Evolutionary conservation across 2,888 invertebrate species (phyloP), one percentile per base, ranked within the genome.

Genomic region (Conus canariensis): DNA sequence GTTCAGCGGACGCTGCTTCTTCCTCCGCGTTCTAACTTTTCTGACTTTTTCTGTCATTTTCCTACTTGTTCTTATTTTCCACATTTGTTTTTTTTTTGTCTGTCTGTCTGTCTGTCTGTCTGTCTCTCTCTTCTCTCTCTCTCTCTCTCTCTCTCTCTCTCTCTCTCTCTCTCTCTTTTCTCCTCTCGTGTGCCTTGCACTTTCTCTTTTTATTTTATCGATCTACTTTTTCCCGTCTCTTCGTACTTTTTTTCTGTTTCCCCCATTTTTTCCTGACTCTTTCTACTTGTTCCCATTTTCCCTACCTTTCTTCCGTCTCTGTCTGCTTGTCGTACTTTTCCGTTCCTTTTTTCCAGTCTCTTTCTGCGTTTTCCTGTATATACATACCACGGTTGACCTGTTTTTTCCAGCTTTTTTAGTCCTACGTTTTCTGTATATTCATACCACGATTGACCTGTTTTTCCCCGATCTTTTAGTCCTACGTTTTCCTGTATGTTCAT

Each of bases 31-130:
- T 64, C 16, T 16, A 16, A 64, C 16, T 10, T 74, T 19, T 74
- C 74, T 74, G 74, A 19, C 19, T 74, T 8, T 74, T 22, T 74
- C n/a, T 30, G 0, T 30, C 30, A 0, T 30, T 2, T 30, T 30
- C 30, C 30, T 1, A 30, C 30, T 74, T n/a, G 14, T 14, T 45
- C 80, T 45, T 45, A 45, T 45, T 45, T 45, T 45, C 3, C 45
- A 45, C 45, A 45, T 45, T 45, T 45, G 80, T 85, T 58, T 85
- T 19, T 19, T 45, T 2, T 45, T 59, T 85, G 83, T 85, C 58
- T 85, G 58, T 85, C 83, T 85, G 83, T 85, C 58, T 85, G 83
- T 85, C 58, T 85, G 10, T 85, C 83, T 85, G 6, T 58, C 83
- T 56, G 6, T 85, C 83, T 59, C 83, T 56, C 82, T 56, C 58